Conservation (phyloP, 2,888 invertebrate genomes). For the Volucella bombylans region DNA sequence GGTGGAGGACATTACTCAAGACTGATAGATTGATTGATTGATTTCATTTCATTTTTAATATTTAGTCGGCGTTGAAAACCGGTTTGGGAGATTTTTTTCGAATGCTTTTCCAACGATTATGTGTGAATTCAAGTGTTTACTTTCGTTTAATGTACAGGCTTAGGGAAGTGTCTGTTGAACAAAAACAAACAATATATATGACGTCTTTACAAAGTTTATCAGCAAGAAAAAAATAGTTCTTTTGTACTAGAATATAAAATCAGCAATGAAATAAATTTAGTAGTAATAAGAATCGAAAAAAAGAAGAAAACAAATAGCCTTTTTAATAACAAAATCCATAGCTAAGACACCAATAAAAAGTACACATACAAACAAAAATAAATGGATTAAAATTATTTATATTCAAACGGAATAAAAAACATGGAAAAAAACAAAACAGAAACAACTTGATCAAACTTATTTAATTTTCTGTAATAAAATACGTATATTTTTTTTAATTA, state of each 20-base stretch:
- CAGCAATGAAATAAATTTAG: slow-evolving; percentile 30
- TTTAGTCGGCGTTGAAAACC: too few relatives aligned
- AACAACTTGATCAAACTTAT: slow-evolving; percentile 23
- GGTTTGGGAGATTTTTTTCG: too few relatives aligned
- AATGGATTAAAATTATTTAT: slow-evolving; percentile 53
- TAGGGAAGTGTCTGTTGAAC: too few relatives aligned
- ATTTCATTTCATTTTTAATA: neutral
- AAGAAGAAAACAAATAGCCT: slow-evolving; percentile 46
- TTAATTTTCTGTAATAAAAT: slow-evolving; percentile 9
- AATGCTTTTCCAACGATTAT: too few relatives aligned
- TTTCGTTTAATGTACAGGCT: too few relatives aligned
- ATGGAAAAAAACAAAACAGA: slow-evolving; percentile 30
- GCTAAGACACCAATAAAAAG: slow-evolving; percentile 41
- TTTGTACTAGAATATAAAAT: slow-evolving; percentile 23
- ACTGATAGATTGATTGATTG: neutral
- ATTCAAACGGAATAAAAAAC: slow-evolving; percentile 40
- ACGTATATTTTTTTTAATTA: slow-evolving; percentile 33
- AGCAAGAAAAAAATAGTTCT: neutral
- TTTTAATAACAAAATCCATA: slow-evolving; percentile 44
- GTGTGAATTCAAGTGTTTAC: too few relatives aligned
- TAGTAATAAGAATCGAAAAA: slow-evolving; percentile 31
- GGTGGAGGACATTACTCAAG: neutral
- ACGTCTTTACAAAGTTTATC: slow-evolving; percentile 6
- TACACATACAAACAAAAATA: slow-evolving; percentile 33
- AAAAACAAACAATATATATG: too few relatives aligned